These are phyloP conservation scores for Ophonus ardosiacus DNA, from an alignment of 2,888 invertebrate genomes.

Conservation along the genomic window DNA sequence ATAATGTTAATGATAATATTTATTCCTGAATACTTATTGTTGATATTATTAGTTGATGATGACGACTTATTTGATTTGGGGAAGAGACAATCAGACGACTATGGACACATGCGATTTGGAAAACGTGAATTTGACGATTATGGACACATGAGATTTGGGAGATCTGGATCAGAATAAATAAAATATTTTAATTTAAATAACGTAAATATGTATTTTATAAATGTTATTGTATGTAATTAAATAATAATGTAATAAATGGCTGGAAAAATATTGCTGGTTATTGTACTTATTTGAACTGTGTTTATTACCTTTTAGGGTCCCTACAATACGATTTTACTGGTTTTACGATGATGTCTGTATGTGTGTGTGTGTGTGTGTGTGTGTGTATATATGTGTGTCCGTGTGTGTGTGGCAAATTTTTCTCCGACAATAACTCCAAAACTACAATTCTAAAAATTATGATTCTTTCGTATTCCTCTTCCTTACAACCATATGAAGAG, in stretches of 20 bases:
- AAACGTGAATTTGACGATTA: constrained; percentile 85
- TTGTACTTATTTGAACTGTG: neutral
- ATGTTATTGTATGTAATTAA: constrained; percentile 22
- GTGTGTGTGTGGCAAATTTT: too few relatives aligned
- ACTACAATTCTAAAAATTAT: too few relatives aligned
- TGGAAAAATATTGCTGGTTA: constrained; percentile 27
- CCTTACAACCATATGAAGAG: too few relatives aligned
- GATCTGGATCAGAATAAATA: constrained; percentile 74
- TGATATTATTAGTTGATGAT: constrained; percentile 72
- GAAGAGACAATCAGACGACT: constrained; percentile 78
- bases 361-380: too few relatives aligned
- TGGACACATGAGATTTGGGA: constrained; percentile 85
- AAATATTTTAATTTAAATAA: constrained; percentile 7
- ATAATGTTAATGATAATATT: constrained; percentile 6
- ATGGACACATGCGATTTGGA: constrained; percentile 80
- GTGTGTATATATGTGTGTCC: too few relatives aligned
- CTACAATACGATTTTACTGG: too few relatives aligned
- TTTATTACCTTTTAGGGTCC: too few relatives aligned
- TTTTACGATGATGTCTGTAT: too few relatives aligned
- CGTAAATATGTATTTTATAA: constrained; percentile 42
- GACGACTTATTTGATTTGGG: constrained; percentile 76
- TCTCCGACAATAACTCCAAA: too few relatives aligned
- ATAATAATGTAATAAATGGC: constrained; percentile 55
- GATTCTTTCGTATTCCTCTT: too few relatives aligned
- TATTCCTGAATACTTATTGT: constrained; percentile 34